A percentile compares a stretch with the other conserved stretches of the same genome.
Evolutionary conservation across 2,113 vertebrate genomes (phyloP).

Genomic region (Channa maculata): DNA sequence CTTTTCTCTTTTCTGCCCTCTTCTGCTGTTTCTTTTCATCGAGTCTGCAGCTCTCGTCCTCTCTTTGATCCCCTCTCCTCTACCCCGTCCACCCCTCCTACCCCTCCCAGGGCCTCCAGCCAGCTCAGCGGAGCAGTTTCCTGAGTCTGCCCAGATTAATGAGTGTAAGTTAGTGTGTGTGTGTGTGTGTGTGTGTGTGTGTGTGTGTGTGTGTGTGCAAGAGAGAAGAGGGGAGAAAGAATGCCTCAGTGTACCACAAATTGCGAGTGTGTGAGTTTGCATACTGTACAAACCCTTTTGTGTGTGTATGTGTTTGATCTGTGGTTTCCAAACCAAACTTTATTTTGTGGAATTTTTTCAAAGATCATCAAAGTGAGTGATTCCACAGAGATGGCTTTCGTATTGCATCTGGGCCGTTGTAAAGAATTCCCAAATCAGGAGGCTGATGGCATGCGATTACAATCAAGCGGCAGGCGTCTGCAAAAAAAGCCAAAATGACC

Average conservation of each 20-base stretch:
- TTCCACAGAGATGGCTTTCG: conserved; percentile 69
- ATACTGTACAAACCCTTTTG: conserved; percentile 61
- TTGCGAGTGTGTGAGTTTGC: conserved; percentile 76
- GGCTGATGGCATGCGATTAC: conserved; percentile 67
- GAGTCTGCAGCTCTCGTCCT: conserved; percentile 73
- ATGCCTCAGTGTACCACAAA: conserved; percentile 77
- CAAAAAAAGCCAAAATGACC: conserved; percentile 33
- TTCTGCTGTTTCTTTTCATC: conserved; percentile 83
- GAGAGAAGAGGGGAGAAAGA: conserved; percentile 70
- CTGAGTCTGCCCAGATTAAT: conserved; percentile 86
- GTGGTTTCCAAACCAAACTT: conserved; percentile 83
- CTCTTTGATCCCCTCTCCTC: conserved; percentile 75
- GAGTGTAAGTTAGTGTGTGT: conserved; percentile 75
- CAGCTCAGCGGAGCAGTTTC: conserved; percentile 84
- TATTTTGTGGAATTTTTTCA: conserved; percentile 79
- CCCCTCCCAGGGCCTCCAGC: conserved; percentile 79
- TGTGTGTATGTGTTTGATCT: conserved; percentile 65
- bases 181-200: conserved; percentile 53
- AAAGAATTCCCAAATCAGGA: conserved; percentile 66
- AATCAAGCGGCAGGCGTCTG: conserved; percentile 66
- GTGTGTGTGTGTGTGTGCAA: conserved; percentile 66
- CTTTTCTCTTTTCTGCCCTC: conserved; percentile 77
- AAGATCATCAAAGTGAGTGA: conserved; percentile 79
- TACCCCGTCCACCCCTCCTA: conserved; percentile 36
- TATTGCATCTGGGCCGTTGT: conserved; percentile 61